phyloP scores from a whole-genome alignment of 2,113 vertebrate genomes.

The Leuciscus idus region DNA sequence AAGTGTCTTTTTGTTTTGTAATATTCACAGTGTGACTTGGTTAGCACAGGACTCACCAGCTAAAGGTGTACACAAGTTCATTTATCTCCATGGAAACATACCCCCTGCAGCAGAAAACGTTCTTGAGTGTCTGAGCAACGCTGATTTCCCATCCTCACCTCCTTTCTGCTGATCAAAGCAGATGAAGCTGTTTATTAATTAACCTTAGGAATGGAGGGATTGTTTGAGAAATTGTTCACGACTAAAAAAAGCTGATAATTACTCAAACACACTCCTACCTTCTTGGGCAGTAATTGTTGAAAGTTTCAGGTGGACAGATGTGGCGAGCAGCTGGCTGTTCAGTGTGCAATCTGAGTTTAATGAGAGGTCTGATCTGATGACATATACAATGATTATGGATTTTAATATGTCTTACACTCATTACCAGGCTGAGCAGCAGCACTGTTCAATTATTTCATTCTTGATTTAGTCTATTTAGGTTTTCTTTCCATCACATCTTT shows the following conservation, averaged over 20 bases:
- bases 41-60: background rate
- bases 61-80: background rate
- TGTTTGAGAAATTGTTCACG: constrained; percentile 7
- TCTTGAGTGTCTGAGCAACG: background rate
- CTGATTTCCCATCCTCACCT: background rate
- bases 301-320: constrained; percentile 9
- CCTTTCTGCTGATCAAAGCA: constrained; percentile 11
- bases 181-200: constrained; percentile 24
- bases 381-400: constrained; percentile 23
- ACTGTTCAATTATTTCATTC: background rate
- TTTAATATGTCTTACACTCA: background rate
- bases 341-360: background rate
- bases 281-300: background rate
- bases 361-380: constrained; percentile 11
- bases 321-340: constrained; percentile 27
- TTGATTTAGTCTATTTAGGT: background rate
- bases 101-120: background rate
- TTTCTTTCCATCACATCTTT: background rate
- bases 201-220: constrained; percentile 1
- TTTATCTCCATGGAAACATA: constrained; percentile 13
- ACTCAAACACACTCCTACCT: background rate
- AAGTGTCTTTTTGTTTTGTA: background rate
- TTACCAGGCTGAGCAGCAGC: background rate
- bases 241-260: constrained; percentile 19
- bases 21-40: background rate